phyloP scores from a whole-genome alignment of 2,113 vertebrate species.

The Aspiorhynchus laticeps region DNA sequence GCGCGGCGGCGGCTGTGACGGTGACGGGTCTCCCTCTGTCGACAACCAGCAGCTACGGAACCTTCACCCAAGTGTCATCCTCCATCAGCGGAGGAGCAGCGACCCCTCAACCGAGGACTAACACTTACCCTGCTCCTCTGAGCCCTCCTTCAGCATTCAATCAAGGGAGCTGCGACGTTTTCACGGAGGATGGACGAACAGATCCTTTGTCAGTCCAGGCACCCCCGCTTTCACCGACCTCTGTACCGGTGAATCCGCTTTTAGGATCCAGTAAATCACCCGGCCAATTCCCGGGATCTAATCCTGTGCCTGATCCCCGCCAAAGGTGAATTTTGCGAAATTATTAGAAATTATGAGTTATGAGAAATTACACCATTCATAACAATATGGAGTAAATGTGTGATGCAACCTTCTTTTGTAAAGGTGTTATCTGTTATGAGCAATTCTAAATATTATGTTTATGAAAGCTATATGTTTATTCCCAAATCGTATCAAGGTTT shows the following conservation, averaged over 20 bases:
- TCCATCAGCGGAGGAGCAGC: conserved; percentile 49
- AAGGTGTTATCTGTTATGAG: not conserved
- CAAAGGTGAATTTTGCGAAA: conserved; percentile 85
- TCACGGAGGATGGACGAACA: conserved; percentile 64
- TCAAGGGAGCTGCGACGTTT: conserved; percentile 67
- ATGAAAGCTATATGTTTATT: not conserved
- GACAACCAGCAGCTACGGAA: conserved; percentile 55
- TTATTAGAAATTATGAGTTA: too few relatives aligned
- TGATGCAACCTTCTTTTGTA: not conserved
- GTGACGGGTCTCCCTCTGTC: conserved; percentile 52
- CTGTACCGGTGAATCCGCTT: conserved; percentile 59
- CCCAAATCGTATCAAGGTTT: not conserved
- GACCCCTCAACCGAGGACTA: conserved; percentile 60
- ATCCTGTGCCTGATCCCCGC: conserved; percentile 73
- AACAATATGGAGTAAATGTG: not conserved
- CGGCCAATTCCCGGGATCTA: conserved; percentile 64
- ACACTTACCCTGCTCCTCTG: conserved; percentile 57
- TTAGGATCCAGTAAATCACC: conserved; percentile 60
- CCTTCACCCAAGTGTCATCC: conserved; percentile 63
- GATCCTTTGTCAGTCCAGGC: conserved; percentile 66
- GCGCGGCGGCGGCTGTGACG: conserved; percentile 29
- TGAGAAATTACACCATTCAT: not conserved
- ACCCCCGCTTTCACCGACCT: conserved; percentile 64
- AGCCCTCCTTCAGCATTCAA: conserved; percentile 56
- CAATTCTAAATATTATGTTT: not conserved